Evolutionary conservation across 1,140 invertebrate species (phyloP), one percentile per base, ranked within the genome.

Genomic region (Drosophila chauvacae): DNA sequence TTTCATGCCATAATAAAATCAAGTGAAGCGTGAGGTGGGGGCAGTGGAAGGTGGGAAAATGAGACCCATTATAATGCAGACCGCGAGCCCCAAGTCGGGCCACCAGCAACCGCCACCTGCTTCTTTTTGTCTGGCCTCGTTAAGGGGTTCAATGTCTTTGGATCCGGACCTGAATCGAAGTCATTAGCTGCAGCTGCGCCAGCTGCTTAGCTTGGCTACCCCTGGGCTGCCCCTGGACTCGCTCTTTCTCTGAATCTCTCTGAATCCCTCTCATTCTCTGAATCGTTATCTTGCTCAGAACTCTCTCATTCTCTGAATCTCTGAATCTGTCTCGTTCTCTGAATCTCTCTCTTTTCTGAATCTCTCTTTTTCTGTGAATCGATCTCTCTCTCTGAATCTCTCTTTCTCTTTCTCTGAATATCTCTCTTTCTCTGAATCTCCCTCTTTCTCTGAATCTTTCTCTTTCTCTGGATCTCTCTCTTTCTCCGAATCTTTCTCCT

Each of bases 61-160:
- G 6, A 26, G 51, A 23, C 2, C 51, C 33, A 63, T 69, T 69
- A 69, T 50, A 51, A 69, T 69, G 60, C 65, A 68, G 44, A 28
- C 11, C 45, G 39, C 64, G 59, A 33, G 33, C 64, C 30, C 7
- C 9, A 30, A 70, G 63, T 30, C 50, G 26, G 50, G 68, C 47
- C 23, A 28, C 5, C 26, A 28, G 26, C 26, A 30, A 30, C 28
- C 28, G 14, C 68, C 68, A 71, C 68, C 50, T 71, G 65, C 61
- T 64, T 47, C 74, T 81, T 78, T 80, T 68, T 70, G 72, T 84
- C 69, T 85, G 81, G 73, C 28, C 82, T 66, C 66, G 37, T 59
- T 70, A 48, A 55, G 41, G 59, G 47, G 64, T 63, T 68, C 64
- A 68, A 68, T 68, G 64, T 68, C 64, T 68, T 39, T 68, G 59